A percentile compares a stretch with the other conserved stretches of the same genome.
Evolutionary conservation across 2,797 vertebrate species (phyloP).

Genomic region (Sebastes steindachneri): DNA sequence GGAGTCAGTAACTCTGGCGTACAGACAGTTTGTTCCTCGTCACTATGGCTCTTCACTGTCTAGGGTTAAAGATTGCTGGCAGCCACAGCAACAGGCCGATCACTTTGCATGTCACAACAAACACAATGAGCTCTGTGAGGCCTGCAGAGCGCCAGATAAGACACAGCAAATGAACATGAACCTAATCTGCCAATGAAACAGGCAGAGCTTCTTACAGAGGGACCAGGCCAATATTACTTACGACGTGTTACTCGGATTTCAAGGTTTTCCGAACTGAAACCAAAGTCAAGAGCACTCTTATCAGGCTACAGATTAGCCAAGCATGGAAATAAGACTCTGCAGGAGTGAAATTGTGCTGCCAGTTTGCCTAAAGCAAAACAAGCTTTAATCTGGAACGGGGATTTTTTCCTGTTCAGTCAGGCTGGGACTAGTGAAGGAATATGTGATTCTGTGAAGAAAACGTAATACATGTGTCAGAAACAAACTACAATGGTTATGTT

Average conservation of each 20-base stretch:
- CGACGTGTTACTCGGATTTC: slow-evolving; percentile 40
- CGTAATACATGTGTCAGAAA: not conserved
- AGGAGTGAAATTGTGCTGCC: slow-evolving; percentile 28
- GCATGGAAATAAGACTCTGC: slow-evolving; percentile 45
- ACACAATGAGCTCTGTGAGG: slow-evolving; percentile 41
- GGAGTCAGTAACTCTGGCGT: not conserved
- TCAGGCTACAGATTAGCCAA: slow-evolving; percentile 51
- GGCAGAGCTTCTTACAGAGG: not conserved
- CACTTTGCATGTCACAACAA: slow-evolving; percentile 23
- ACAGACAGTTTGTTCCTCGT: not conserved
- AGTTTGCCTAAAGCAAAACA: slow-evolving; percentile 35
- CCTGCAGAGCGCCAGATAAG: slow-evolving; percentile 55
- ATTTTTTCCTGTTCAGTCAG: slow-evolving; percentile 2
- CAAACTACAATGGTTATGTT: not conserved
- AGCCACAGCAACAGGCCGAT: slow-evolving; percentile 8
- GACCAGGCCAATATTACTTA: slow-evolving; percentile 4
- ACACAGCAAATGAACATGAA: slow-evolving; percentile 37
- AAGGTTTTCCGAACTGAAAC: slow-evolving; percentile 51
- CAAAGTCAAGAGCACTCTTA: slow-evolving; percentile 57
- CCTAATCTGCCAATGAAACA: slow-evolving; percentile 13
- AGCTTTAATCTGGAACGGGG: slow-evolving; percentile 32
- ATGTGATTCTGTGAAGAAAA: not conserved
- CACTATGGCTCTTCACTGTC: not conserved
- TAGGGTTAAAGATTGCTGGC: slow-evolving; percentile 4
- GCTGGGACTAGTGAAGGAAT: not conserved